phyloP scores from a whole-genome alignment of 2,797 vertebrate species.

The Naso thynnoides region DNA sequence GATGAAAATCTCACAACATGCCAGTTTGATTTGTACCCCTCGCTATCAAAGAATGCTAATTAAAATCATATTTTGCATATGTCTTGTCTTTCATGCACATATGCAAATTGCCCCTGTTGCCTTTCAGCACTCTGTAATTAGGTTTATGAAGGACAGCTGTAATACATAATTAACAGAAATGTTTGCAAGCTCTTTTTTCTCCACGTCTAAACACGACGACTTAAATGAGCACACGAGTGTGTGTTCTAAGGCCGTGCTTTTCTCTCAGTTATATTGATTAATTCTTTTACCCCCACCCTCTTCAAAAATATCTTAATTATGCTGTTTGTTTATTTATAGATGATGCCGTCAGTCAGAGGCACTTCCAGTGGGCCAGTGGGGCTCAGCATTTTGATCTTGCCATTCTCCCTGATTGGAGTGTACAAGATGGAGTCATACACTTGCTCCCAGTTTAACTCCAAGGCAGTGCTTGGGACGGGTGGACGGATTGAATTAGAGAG shows the following conservation, averaged over 20 bases:
- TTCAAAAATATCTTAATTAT: conserved; percentile 73
- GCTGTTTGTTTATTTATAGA: conserved; percentile 77
- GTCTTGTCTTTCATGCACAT: conserved; percentile 96
- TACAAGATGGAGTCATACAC: conserved; percentile 62
- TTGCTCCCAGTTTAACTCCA: conserved; percentile 70
- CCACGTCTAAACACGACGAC: conserved; percentile 82
- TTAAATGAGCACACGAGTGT: conserved; percentile 85
- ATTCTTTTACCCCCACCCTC: conserved; percentile 48
- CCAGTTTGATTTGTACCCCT: conserved; percentile 96
- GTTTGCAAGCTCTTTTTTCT: conserved; percentile 90
- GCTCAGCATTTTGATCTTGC: conserved; percentile 69
- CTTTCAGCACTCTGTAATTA: conserved; percentile 99
- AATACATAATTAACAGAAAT: conserved; percentile 99
- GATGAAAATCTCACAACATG: conserved; percentile 94
- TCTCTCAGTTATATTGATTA: conserved; percentile 69
- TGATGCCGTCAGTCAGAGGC: conserved; percentile 66
- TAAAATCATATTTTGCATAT: conserved; percentile 99
- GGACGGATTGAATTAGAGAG: conserved; percentile 74
- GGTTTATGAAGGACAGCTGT: conserved; percentile 99
- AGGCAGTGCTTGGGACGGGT: conserved; percentile 72
- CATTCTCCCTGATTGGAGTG: conserved; percentile 61
- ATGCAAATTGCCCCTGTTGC: conserved; percentile 95
- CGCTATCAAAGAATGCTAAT: conserved; percentile 96
- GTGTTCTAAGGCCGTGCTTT: conserved; percentile 63
- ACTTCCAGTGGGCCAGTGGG: conserved; percentile 49